Base-by-base conservation (phyloP, 2,113 vertebrate genomes). In the Campylorhamphus procurvoides region DNA sequence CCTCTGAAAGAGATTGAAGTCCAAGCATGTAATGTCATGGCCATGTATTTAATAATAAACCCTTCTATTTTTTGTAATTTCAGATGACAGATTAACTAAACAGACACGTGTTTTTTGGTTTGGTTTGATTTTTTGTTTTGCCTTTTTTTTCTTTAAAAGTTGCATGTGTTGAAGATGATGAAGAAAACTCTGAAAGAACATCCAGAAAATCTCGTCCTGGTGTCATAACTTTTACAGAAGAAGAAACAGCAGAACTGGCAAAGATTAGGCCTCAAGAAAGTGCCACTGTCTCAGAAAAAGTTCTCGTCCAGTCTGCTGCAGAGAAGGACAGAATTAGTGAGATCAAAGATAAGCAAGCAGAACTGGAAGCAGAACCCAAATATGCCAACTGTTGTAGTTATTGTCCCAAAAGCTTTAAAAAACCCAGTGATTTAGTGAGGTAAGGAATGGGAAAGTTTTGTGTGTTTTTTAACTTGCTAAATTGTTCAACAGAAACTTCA, bases 381-480 rank as follows among this genome's bases (percentile, higher is more conserved):
- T 99, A 99, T 8, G 98, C 99, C 89, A 99, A 99, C 97, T 98
- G 99, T 91, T 99, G 99, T 93, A 98, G 84, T 86, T 99, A 96
- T 62, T 99, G 99, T 81, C 99, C 99, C 42, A 99, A 99, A 97
- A 99, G 99, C 97, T 99, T 99, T 97, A 99, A 99, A 98, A 99
- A 99, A 89, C 99, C 99, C 93, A 99, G 99, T 22, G 99, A 99
- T 96, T 97, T 99, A 12, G 98, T 99, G 95, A 99, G 99, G 99
- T 99, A 97, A 97, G 98, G 14, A 66, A 46, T n/a, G 5, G 52
- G 37, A 69, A 27, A 68, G 15, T 23, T 63, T 71, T 28, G 1
- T 4, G 0, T 71, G 3, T 64, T 94, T 50, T 91, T 82, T 22
- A 20, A 2, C 81, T 66, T 80, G 44, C 29, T 77, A 13, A 68